Base-by-base conservation (phyloP, 2,797 vertebrate genomes). In the Syngnathus rostellatus region DNA sequence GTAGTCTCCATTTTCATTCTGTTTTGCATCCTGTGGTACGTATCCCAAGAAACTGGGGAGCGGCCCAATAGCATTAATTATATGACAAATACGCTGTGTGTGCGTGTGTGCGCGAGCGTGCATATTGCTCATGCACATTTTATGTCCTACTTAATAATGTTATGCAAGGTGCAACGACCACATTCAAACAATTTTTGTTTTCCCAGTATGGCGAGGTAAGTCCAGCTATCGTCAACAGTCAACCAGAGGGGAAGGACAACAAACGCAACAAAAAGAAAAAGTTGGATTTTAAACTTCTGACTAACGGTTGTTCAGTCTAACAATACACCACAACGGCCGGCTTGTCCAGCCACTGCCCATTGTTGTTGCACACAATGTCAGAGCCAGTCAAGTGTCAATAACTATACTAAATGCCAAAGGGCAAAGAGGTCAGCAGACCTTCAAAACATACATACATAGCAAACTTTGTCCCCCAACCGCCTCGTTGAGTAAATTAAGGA, bases 331-430 rank as follows among this genome's bases (percentile, higher is more conserved):
- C 43, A 59, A 63, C 62, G 64, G 67, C 76, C 3, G 41, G 67
- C 39, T 14, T 21, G 25, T 67, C 54, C 38, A 43, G 63, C 66
- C 38, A 71, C 16, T 60, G 64, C 58, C 70, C 70, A 70, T 80
- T 81, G 81, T 85, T 72, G 72, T 69, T 69, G 67, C 38, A 71
- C 63, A 82, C 76, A 82, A 81, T 71, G 51, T 71, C 58, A 66
- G 66, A 77, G 50, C 63, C 70, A 76, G 68, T 77, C 66, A 77
- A 72, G 76, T 80, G 77, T 78, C 70, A 12, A 72, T 80, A 80
- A 77, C 66, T 66, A 68, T 68, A 31, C 31, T 31, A 31, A 31
- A 31, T 31, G 62, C 66, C 45, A 75, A 75, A 68, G 61, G 53
- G 60, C 63, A 73, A 75, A 78, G 53, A 67, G 76, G 65, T 77